A percentile compares a stretch with the other conserved stretches of the same genome.
phyloP scores from a whole-genome alignment of 2,797 vertebrate genomes.

The Coregonus sp. region DNA sequence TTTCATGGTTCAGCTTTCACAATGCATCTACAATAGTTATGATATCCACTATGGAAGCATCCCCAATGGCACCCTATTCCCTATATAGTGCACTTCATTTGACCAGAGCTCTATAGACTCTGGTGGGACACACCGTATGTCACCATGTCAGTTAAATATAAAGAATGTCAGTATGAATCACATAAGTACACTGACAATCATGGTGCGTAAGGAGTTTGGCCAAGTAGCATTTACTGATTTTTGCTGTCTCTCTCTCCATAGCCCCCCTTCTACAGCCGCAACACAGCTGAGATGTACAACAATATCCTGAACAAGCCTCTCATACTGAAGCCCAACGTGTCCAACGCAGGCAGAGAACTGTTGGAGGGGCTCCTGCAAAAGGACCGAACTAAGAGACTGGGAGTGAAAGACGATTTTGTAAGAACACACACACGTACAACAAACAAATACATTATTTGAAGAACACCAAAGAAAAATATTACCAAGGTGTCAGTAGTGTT shows the following conservation, averaged over 20 bases:
- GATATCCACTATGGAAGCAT: not conserved
- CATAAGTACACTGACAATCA: not conserved
- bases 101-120: not conserved
- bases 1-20: not conserved
- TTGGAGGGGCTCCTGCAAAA: constrained; percentile 81
- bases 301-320: constrained; percentile 80
- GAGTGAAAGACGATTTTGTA: constrained; percentile 78
- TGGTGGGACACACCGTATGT: not conserved
- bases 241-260: constrained; percentile 25
- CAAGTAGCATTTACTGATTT: not conserved
- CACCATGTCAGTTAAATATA: not conserved
- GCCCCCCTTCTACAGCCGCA: constrained; percentile 83
- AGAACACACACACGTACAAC: constrained; percentile 47
- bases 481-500: not conserved
- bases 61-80: not conserved
- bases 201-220: not conserved
- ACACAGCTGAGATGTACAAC: constrained; percentile 84
- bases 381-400: constrained; percentile 76
- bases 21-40: no score
- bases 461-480: not conserved
- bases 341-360: constrained; percentile 76
- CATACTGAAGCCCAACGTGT: constrained; percentile 80
- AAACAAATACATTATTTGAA: not conserved
- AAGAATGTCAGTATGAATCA: not conserved
- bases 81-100: not conserved